Evolutionary conservation across 2,797 vertebrate genomes (phyloP).

Genomic region (Acanthurus lineatus): DNA sequence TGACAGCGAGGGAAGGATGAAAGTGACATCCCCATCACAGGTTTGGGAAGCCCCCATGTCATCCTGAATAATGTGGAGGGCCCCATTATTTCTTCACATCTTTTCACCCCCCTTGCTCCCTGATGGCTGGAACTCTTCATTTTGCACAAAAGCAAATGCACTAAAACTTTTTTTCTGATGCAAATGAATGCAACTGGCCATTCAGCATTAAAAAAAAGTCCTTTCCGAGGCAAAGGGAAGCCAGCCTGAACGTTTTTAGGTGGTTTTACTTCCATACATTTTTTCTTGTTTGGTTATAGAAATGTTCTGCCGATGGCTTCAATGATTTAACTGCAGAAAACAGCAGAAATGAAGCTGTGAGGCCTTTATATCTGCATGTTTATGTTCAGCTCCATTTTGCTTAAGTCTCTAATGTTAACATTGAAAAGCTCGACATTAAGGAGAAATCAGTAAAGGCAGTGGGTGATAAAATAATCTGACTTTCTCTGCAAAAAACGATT

Average conservation of each 20-base stretch:
- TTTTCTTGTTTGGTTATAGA: too few species aligned
- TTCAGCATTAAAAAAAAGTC: conserved; percentile 82
- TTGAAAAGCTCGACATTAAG: too few species aligned
- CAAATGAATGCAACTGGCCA: conserved; percentile 88
- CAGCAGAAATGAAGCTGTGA: too few species aligned
- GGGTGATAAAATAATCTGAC: too few species aligned
- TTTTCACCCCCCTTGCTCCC: conserved; percentile 85
- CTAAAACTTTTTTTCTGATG: conserved; percentile 96
- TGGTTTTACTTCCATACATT: too few species aligned
- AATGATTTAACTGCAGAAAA: too few species aligned
- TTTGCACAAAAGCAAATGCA: conserved; percentile 92
- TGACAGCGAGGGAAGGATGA: conserved; percentile 87
- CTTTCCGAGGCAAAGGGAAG: neutral
- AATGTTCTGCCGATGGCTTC: too few species aligned
- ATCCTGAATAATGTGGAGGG: conserved; percentile 90
- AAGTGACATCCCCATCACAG: conserved; percentile 89
- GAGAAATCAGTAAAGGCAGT: too few species aligned
- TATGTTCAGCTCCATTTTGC: too few species aligned
- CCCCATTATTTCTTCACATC: conserved; percentile 87
- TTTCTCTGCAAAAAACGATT: too few species aligned
- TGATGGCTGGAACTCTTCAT: conserved; percentile 93
- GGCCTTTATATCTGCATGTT: too few species aligned
- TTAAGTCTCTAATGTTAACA: too few species aligned
- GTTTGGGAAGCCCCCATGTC: conserved; percentile 87
- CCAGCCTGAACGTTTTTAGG: neutral